These are phyloP conservation scores for Trissoscelio sp. DNA, from an alignment of 2,888 invertebrate genomes.

Conservation along the genomic window DNA sequence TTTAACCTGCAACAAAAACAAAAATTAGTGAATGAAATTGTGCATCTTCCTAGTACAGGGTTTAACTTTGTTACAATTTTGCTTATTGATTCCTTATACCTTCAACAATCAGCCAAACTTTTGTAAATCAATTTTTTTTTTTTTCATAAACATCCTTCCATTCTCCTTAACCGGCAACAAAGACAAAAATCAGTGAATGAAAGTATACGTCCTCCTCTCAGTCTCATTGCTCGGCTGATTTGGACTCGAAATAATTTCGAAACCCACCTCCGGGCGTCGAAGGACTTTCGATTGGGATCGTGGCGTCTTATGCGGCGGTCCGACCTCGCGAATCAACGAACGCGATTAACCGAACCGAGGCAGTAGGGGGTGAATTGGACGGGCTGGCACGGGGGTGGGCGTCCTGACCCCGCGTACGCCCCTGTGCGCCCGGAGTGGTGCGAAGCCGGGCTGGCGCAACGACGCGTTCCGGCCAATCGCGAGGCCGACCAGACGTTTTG, in stretches of 20 bases:
- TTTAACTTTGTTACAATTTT: too few species aligned
- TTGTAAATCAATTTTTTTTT: too few species aligned
- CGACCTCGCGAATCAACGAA: slow-evolving; percentile 70
- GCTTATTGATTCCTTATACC: too few species aligned
- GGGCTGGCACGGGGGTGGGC: slow-evolving; percentile 76
- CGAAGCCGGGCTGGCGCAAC: slow-evolving; percentile 70
- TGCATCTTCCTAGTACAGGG: too few species aligned
- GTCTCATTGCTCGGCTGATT: slow-evolving; percentile 8
- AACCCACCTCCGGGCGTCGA: slow-evolving; percentile 59
- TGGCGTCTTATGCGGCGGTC: slow-evolving; percentile 33
- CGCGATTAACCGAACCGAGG: slow-evolving; percentile 64
- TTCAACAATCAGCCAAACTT: too few species aligned
- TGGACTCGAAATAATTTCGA: slow-evolving; percentile 55
- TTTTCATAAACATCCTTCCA: too few species aligned
- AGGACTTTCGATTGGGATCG: slow-evolving; percentile 65
- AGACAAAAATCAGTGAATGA: too few species aligned
- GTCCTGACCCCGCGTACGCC: slow-evolving; percentile 80
- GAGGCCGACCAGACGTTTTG: slow-evolving; percentile 31
- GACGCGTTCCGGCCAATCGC: slow-evolving; percentile 71
- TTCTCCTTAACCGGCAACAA: too few species aligned
- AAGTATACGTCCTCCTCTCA: slow-evolving; percentile 5
- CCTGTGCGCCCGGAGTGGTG: slow-evolving; percentile 74
- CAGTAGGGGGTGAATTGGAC: slow-evolving; percentile 67
- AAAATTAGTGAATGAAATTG: too few species aligned
- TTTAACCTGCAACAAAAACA: too few species aligned